Evolutionary conservation across 2,888 invertebrate genomes (phyloP), one percentile per base, ranked within the genome.

Genomic region (Drosophila glabriapex): DNA sequence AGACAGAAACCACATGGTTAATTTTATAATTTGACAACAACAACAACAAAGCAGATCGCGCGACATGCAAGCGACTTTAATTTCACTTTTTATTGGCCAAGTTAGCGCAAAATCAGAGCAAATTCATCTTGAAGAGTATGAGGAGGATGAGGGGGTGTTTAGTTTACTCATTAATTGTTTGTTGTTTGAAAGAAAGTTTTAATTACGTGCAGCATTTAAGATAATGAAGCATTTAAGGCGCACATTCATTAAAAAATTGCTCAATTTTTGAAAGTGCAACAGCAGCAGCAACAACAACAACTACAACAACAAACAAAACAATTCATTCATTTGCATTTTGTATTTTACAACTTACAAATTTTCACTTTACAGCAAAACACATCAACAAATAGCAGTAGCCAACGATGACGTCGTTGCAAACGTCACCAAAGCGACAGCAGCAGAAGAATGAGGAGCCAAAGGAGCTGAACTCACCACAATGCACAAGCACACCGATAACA

Each of bases 141-240:
- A 9, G 4, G 9, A 16, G 2, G 6, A 2, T 33, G 31, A 2
- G 41, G 22, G 31, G 6, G 22, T n/a, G 31, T 39, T 25, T n/a
- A 25, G 60, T 63, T 70, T 66, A 73, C 73, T 73, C 68, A 82
- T 80, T 87, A 89, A 84, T 77, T 76, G 84, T 72, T 65, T 53
- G 41, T 31, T 49, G 64, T 35, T 22, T 73, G 61, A 88, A 83
- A 85, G 86, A 87, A 87, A 87, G 86, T 87, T 86, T 86, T 87
- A 91, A 87, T 87, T 87, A 85, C 53, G 75, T 43, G 60, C 54
- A 66, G 68, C 70, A 60, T 86, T 90, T 90, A 80, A 81, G 73
- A 76, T 89, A 89, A 85, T 90, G 71, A 85, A 86, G 89, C 85
- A 73, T 83, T 85, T 85, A 90, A 83, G 67, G 53, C 58, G 70